Evolutionary conservation across 2,797 vertebrate genomes (phyloP), one percentile per base, ranked within the genome.

Genomic region (Ctenochaetus hawaiiensis): DNA sequence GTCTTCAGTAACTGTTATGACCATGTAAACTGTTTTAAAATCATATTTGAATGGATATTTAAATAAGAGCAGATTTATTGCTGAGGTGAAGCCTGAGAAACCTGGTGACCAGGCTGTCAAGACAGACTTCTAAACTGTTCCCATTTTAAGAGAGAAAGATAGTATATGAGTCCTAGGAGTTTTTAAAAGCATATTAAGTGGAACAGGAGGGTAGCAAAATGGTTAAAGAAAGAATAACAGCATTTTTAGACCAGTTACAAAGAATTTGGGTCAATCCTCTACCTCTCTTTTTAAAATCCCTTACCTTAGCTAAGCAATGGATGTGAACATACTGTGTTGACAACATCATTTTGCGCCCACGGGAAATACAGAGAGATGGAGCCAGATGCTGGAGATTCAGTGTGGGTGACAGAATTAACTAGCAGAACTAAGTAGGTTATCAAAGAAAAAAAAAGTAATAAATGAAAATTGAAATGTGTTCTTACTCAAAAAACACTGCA

Each of bases 261-360:
- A 68, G 75, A 70, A 87, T 77, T 56, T 88, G 74, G 86, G 87
- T 87, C 86, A 82, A 49, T 70, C 64, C 61, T 52, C 56, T 54
- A 9, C 44, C 60, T 69, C 53, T 71, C 47, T 12, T 67, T 44
- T 53, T 1, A 41, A 82, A 72, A 83, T 56, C 53, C 43, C 51
- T 83, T 64, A 63, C 37, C 51, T 82, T 54, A 30, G 43, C 67
- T 67, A 39, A 79, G 53, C 4, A 12, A 75, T 54, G 57, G 41
- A 62, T 70, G 52, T 34, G 71, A 77, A 62, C 74, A 68, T 68
- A 51, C 54, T 77, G 79, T 63, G 67, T 58, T 77, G 72, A 78
- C 72, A 69, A 82, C 70, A 67, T 51, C 66, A 77, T 64, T 26
- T 47, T 67, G 53, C 34, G 1, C 60, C 30, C 49, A n/a, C 20